Evolutionary conservation across 2,888 invertebrate species (phyloP).

Genomic region (Tetanocera ferruginea): DNA sequence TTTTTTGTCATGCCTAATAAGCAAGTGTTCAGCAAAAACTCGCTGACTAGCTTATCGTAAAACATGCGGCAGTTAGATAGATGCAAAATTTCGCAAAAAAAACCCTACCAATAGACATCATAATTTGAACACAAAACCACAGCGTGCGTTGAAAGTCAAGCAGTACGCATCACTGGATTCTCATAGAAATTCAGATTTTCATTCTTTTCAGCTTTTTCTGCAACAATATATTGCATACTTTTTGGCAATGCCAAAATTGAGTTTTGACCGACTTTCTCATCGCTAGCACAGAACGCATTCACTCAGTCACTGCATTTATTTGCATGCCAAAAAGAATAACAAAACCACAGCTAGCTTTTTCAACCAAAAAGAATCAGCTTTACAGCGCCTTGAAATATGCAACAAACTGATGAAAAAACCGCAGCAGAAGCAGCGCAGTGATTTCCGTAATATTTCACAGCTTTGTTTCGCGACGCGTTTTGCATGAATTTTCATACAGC

Average conservation of each 20-base stretch:
- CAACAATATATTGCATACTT: constrained; percentile 41
- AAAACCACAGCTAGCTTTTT: not conserved
- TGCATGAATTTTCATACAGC: constrained; percentile 28
- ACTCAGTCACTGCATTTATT: constrained; percentile 14
- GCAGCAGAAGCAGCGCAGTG: not conserved
- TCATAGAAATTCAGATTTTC: not conserved
- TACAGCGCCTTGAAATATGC: constrained; percentile 25
- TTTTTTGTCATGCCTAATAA: too few relatives aligned
- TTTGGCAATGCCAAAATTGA: constrained; percentile 34
- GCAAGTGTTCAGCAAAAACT: too few relatives aligned
- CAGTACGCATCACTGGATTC: constrained; percentile 14
- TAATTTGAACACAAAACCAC: not conserved
- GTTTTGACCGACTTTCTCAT: constrained; percentile 26
- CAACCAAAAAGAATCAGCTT: not conserved
- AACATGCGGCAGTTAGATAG: too few relatives aligned
- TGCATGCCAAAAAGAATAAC: constrained; percentile 13
- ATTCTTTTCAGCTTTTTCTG: not conserved
- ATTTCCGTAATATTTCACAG: constrained; percentile 36
- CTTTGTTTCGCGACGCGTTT: constrained; percentile 28
- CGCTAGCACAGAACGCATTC: not conserved
- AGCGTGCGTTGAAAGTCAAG: not conserved
- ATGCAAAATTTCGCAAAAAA: too few relatives aligned
- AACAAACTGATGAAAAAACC: constrained; percentile 8
- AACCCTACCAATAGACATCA: not conserved
- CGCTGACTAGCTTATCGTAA: too few relatives aligned